These are phyloP conservation scores for Bufo gargarizans DNA, from an alignment of 2,113 vertebrate genomes.

Conservation along the genomic window DNA sequence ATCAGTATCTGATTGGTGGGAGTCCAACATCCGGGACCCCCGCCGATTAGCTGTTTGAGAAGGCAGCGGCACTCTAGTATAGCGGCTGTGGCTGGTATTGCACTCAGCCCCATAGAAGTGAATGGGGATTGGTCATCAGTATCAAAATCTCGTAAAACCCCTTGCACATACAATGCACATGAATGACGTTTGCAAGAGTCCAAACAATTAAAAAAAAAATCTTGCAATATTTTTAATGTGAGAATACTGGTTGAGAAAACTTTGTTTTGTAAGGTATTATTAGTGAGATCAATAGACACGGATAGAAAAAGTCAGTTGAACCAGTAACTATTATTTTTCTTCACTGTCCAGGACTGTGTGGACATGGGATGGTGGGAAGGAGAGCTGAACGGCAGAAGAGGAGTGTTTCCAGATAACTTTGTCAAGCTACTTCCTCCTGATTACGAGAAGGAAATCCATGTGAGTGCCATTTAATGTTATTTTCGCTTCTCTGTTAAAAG, in stretches of 20 bases:
- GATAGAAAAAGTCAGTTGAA: neutral
- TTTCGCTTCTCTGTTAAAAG: neutral
- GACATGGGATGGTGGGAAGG: constrained; percentile 98
- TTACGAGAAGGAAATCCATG: constrained; percentile 90
- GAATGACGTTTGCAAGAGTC: neutral
- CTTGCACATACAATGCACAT: too few species aligned
- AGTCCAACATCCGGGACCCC: too few species aligned
- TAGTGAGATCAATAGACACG: neutral
- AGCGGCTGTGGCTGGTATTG: too few species aligned
- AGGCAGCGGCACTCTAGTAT: too few species aligned
- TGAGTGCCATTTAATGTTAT: constrained; percentile 63
- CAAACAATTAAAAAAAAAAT: neutral
- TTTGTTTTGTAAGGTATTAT: neutral
- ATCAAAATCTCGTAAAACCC: too few species aligned
- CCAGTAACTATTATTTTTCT: neutral
- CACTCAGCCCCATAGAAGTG: too few species aligned
- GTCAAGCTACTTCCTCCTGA: constrained; percentile 92
- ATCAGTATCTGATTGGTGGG: too few species aligned
- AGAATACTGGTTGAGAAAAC: neutral
- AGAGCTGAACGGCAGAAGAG: constrained; percentile 86
- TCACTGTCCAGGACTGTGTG: constrained; percentile 86
- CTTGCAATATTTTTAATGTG: neutral
- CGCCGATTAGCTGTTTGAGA: too few species aligned
- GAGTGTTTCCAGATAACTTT: constrained; percentile 97
- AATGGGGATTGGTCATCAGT: too few species aligned